Conservation (phyloP, 2,113 vertebrate genomes). For the Prietella phreatophila region DNA sequence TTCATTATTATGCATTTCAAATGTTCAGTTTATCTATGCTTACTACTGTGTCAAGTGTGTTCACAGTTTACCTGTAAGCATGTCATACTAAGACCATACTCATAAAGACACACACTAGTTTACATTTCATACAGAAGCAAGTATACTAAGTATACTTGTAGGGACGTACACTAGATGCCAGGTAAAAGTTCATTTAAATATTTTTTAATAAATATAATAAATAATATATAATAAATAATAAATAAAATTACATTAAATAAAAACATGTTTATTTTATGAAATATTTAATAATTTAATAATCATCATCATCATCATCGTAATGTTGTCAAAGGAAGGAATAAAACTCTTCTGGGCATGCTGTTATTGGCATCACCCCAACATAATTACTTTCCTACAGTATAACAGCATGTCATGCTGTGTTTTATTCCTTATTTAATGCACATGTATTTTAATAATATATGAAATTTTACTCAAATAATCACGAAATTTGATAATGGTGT, state of each 20-base stretch:
- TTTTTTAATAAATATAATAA: too few relatives aligned
- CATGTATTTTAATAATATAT: not conserved
- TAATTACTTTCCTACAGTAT: not conserved
- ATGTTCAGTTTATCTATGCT: not conserved
- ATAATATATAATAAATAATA: too few relatives aligned
- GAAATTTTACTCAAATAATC: not conserved
- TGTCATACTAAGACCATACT: not conserved
- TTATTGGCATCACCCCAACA: not conserved
- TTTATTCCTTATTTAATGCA: not conserved
- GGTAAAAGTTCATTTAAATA: not conserved
- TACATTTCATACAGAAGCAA: not conserved
- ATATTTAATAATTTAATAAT: too few relatives aligned
- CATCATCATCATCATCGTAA: too few relatives aligned
- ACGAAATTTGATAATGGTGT: not conserved
- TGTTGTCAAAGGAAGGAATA: not conserved
- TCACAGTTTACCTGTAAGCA: not conserved
- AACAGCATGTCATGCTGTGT: not conserved
- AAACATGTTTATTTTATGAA: too few relatives aligned
- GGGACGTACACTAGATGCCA: not conserved
- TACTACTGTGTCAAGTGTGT: not conserved
- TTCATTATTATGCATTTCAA: not conserved
- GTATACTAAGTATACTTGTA: not conserved
- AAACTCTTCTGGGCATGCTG: not conserved
- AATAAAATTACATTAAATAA: too few relatives aligned
- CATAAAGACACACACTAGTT: not conserved